phyloP scores from a whole-genome alignment of 1,140 invertebrate genomes.

The Nephotettix cincticeps region DNA sequence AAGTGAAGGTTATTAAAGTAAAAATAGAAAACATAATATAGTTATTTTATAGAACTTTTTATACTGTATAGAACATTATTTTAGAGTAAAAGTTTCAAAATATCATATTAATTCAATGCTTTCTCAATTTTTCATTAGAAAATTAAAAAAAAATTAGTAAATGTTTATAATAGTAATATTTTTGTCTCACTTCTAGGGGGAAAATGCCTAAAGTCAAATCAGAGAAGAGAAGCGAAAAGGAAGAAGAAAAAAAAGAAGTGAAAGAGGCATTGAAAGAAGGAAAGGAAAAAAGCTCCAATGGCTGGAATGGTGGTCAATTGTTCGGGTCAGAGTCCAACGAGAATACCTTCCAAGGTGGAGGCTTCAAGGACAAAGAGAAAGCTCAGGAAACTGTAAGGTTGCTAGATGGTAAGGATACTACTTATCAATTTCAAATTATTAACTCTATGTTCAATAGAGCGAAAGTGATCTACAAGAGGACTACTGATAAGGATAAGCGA shows the following conservation, averaged over 20 bases:
- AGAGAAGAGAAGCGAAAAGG: conserved; percentile 39
- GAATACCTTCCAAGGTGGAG: conserved; percentile 43
- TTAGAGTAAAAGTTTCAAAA: too few relatives aligned
- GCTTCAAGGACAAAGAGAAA: conserved; percentile 50
- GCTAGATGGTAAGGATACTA: conserved; percentile 46
- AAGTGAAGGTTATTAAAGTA: too few relatives aligned
- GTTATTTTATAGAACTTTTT: too few relatives aligned
- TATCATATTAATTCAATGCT: too few relatives aligned
- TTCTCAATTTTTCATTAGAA: too few relatives aligned
- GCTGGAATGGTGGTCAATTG: conserved; percentile 39
- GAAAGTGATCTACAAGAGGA: conserved; percentile 48
- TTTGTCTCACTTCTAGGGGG: background rate
- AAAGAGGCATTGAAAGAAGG: conserved; percentile 36
- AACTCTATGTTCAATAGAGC: conserved; percentile 46
- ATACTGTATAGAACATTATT: too few relatives aligned
- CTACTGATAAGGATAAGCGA: conserved; percentile 46
- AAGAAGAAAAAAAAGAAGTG: conserved; percentile 34
- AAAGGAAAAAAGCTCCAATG: conserved; percentile 31
- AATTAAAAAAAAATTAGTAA: too few relatives aligned
- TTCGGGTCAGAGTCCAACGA: conserved; percentile 40
- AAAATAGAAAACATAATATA: too few relatives aligned
- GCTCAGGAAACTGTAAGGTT: conserved; percentile 45
- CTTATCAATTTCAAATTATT: conserved; percentile 48
- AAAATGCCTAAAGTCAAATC: conserved; percentile 43
- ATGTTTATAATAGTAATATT: too few relatives aligned